phyloP scores from a whole-genome alignment of 2,888 invertebrate genomes.

The Sicus ferrugineus region DNA sequence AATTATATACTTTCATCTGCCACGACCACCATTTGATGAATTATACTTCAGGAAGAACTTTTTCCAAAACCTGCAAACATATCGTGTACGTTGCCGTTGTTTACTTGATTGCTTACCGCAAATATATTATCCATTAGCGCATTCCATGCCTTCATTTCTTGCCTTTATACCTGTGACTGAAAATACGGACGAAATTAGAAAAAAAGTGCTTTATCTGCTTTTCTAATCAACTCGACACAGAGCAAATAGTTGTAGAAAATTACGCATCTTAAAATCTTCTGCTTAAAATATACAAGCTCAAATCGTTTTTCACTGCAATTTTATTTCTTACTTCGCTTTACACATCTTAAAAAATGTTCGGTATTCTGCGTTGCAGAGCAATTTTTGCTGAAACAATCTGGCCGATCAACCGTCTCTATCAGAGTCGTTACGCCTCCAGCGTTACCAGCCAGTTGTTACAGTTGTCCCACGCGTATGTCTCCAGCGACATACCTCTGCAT shows the following conservation, averaged over 20 bases:
- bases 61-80: too few relatives aligned
- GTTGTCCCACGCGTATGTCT: slow-evolving; percentile 58
- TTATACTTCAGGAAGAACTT: too few relatives aligned
- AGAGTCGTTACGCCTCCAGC: slow-evolving; percentile 52
- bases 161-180: too few relatives aligned
- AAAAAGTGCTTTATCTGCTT: too few relatives aligned
- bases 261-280: slow-evolving; percentile 33
- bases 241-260: slow-evolving; percentile 37
- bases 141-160: too few relatives aligned
- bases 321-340: slow-evolving; percentile 27
- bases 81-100: too few relatives aligned
- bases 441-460: slow-evolving; percentile 57
- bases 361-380: slow-evolving; percentile 44
- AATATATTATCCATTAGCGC: too few relatives aligned
- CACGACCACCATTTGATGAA: too few relatives aligned
- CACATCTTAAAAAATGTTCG: slow-evolving; percentile 44
- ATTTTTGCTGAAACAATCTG: slow-evolving; percentile 5
- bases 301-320: slow-evolving; percentile 32
- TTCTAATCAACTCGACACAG: slow-evolving; percentile 36
- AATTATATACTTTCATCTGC: too few relatives aligned
- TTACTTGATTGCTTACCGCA: too few relatives aligned
- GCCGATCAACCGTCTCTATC: slow-evolving; percentile 9
- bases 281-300: slow-evolving; percentile 33
- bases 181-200: too few relatives aligned
- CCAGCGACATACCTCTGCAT: slow-evolving; percentile 57